Base-by-base conservation (phyloP, 2,113 vertebrate genomes). In the Athene cunicularia region DNA sequence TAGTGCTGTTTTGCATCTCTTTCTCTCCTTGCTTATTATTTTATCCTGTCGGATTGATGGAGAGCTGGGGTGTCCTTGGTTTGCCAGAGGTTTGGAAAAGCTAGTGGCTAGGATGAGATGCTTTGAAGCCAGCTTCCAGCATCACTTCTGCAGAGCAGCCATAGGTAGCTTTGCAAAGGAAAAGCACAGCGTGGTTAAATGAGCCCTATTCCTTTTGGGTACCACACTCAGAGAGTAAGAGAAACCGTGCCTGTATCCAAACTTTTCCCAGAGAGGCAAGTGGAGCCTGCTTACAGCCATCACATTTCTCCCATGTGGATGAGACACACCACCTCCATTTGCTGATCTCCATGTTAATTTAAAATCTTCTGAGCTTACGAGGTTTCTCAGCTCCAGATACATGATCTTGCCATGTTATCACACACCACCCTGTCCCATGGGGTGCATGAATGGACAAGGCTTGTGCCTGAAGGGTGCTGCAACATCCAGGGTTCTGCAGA, bases 361-460 rank as follows among this genome's bases (percentile, higher is more conserved):
- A 41, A 66, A 66, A 82, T 11, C 23, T 60, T 50, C 49, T 53
- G 80, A 32, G 21, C 37, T 80, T 32, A 19, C 17, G 35, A 56
- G n/a, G 21, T 14, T 86, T 83, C 18, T 39, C 39, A 47, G 35
- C 67, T 86, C 50, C 5, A 15, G 27, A 9, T 24, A 19, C 0
- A 0, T 7, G 7, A 11, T 33, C 26, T 21, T 53, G 5, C n/a
- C 55, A 14, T 0, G 0, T 63, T 68, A 68, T 16, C 53, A 12
- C 2, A 1, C 49, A 23, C 33, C 2, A 1, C 24, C 39, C 39
- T 80, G 67, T 18, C 37, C 53, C 33, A 33, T 1, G 5, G 50
- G 45, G 45, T 41, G 45, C 1, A 4, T 21, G 9, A 88, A 33
- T 0, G 4, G 52, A n/a, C 28, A 37, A 68, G 24, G 27, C 18